phyloP scores from a whole-genome alignment of 2,797 vertebrate genomes.

The Semaprochilodus insignis region DNA sequence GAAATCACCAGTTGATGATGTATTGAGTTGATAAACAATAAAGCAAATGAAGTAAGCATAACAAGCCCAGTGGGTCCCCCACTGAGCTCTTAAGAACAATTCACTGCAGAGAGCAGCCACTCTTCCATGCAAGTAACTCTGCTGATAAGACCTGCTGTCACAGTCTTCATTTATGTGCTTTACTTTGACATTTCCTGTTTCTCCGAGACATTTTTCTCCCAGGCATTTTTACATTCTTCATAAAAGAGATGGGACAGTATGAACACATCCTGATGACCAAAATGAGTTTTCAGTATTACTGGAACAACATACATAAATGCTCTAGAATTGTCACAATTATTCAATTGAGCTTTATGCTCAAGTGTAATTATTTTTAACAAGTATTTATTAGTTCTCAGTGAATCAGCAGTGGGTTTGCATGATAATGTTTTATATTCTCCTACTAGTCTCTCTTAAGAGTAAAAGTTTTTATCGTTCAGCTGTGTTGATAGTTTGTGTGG shows the following conservation, averaged over 20 bases:
- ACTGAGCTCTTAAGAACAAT: conserved; percentile 43
- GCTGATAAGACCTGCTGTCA: conserved; percentile 37
- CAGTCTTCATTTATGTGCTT: conserved; percentile 33
- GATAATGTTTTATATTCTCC: too few species aligned
- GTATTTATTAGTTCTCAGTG: background rate
- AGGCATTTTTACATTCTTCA: background rate
- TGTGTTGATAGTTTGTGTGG: too few species aligned
- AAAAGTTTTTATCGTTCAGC: too few species aligned
- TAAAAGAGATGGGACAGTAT: background rate
- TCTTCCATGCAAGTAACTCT: conserved; percentile 29
- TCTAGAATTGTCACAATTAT: too few species aligned
- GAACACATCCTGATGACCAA: background rate
- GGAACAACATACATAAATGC: too few species aligned
- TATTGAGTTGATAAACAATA: too few species aligned
- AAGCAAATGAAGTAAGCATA: conserved; percentile 16
- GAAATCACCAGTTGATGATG: too few species aligned
- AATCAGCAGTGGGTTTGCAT: background rate
- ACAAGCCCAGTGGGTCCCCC: conserved; percentile 14
- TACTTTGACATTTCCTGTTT: background rate
- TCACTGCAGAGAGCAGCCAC: conserved; percentile 40
- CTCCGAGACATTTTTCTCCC: conserved; percentile 19
- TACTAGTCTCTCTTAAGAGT: too few species aligned
- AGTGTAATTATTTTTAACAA: too few species aligned
- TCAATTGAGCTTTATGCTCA: too few species aligned
- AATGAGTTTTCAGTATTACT: background rate